Evolutionary conservation across 2,797 vertebrate genomes (phyloP).

Genomic region (Syngnathus acus): DNA sequence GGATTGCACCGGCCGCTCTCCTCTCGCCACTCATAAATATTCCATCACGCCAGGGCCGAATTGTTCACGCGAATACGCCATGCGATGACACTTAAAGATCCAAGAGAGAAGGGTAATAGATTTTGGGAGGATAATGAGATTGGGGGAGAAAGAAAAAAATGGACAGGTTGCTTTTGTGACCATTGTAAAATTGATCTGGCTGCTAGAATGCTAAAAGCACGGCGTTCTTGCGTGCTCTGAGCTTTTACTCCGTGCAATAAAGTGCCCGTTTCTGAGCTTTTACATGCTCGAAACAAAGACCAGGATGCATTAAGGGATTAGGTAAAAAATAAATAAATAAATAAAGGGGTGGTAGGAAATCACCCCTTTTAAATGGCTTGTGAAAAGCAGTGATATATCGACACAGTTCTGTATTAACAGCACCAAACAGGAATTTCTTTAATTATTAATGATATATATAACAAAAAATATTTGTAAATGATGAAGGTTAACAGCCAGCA

Average conservation of each 20-base stretch:
- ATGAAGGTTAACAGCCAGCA: not conserved
- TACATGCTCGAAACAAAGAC: not conserved
- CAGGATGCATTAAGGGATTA: constrained; percentile 6
- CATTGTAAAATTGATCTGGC: constrained; percentile 33
- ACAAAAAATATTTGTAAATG: not conserved
- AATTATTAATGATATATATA: not conserved
- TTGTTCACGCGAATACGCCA: constrained; percentile 23
- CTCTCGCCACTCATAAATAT: constrained; percentile 22
- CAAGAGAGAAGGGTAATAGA: constrained; percentile 22
- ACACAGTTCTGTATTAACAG: not conserved
- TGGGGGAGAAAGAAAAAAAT: not conserved
- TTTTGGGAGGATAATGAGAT: constrained; percentile 38
- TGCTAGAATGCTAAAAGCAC: constrained; percentile 19
- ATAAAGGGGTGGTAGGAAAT: not conserved
- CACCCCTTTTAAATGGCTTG: not conserved
- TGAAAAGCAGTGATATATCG: not conserved
- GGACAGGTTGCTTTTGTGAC: constrained; percentile 31
- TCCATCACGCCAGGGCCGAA: constrained; percentile 23
- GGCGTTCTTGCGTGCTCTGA: not conserved
- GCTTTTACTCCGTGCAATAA: constrained; percentile 5
- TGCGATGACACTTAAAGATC: constrained; percentile 12
- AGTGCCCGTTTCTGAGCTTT: not conserved
- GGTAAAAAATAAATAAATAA: not conserved
- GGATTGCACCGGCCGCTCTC: constrained; percentile 21
- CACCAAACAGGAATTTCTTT: not conserved